Evolutionary conservation across 1,140 invertebrate species (phyloP), one percentile per base, ranked within the genome.

Genomic region (Xylocopa sonorina): DNA sequence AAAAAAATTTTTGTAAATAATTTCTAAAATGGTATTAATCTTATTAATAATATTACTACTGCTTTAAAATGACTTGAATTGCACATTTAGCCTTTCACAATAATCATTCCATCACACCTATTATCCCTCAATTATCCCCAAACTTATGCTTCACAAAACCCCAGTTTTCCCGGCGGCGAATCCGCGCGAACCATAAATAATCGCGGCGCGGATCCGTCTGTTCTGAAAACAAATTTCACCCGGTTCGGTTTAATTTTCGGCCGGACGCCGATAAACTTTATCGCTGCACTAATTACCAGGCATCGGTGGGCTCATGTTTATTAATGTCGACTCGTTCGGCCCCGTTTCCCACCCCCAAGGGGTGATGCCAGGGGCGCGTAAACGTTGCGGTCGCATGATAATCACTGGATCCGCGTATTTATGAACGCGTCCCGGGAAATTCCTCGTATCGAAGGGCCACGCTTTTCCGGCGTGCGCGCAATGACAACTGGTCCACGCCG

Each of bases 221-320:
- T 51, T 46, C 53, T 55, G 41, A 38, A 67, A 76, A 78, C 67
- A 41, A 84, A 84, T 72, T 76, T 78, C 46, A 50, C 4, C 51
- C 57, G 32, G 66, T 55, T 46, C 81, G 48, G 72, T 84, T 84
- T 84, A 72, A 84, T 84, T 84, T 80, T 63, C 58, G 48, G n/a
- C 27, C 24, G 46, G 29, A n/a, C 50, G 46, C 48, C 18, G 82
- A 48, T 18, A 21, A 72, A 80, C 72, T 81, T 80, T 77, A 80
- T 80, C 78, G 62, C 51, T 18, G 41, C 67, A n/a, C 60, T 81
- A 81, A 84, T 84, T 84, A 76, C 78, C 78, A 48, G 18, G 34
- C 58, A 24, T 51, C 67, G 77, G n/a, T n/a, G 60, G 55, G 34
- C 60, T 76, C 63, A 68, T 76, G 71, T 80, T 84, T 84, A 80